Evolutionary conservation across 2,888 invertebrate genomes (phyloP).

Genomic region (Drosophila robusta): DNA sequence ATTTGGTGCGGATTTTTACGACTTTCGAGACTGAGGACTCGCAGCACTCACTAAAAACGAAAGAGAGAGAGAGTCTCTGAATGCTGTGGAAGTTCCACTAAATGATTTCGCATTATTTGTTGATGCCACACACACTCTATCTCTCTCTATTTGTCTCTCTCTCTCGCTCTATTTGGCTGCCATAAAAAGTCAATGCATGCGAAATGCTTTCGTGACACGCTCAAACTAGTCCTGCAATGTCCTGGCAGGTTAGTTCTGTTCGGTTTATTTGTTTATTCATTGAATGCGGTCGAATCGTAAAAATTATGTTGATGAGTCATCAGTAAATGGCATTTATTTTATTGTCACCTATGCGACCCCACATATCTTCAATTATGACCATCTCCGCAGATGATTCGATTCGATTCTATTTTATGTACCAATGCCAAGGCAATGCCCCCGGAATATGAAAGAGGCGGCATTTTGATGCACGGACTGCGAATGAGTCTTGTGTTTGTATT

Average conservation of each 20-base stretch:
- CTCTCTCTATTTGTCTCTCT: slow-evolving; percentile 1
- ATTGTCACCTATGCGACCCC: slow-evolving; percentile 60
- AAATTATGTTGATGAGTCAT: slow-evolving; percentile 83
- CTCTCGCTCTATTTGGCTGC: slow-evolving; percentile 32
- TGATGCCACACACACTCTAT: slow-evolving; percentile 17
- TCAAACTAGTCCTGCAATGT: slow-evolving; percentile 51
- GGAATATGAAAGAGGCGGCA: slow-evolving; percentile 51
- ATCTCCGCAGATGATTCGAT: slow-evolving; percentile 29
- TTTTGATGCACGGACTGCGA: slow-evolving; percentile 67
- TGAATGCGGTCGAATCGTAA: slow-evolving; percentile 76
- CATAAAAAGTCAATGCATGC: slow-evolving; percentile 82
- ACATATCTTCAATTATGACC: slow-evolving; percentile 62
- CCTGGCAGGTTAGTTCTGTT: slow-evolving; percentile 37
- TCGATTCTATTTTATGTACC: slow-evolving; percentile 43
- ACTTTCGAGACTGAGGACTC: slow-evolving; percentile 51
- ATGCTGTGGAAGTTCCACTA: slow-evolving; percentile 52
- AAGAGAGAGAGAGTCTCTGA: slow-evolving; percentile 3
- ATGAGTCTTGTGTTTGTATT: slow-evolving; percentile 76
- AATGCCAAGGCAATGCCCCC: slow-evolving; percentile 37
- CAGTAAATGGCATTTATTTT: slow-evolving; percentile 81
- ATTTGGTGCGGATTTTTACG: slow-evolving; percentile 77
- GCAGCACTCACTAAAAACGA: not conserved
- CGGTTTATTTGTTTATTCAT: slow-evolving; percentile 80
- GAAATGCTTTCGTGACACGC: slow-evolving; percentile 76
- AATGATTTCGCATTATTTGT: slow-evolving; percentile 82